Evolutionary conservation across 2,113 vertebrate species (phyloP).

Genomic region (Poecile atricapillus): DNA sequence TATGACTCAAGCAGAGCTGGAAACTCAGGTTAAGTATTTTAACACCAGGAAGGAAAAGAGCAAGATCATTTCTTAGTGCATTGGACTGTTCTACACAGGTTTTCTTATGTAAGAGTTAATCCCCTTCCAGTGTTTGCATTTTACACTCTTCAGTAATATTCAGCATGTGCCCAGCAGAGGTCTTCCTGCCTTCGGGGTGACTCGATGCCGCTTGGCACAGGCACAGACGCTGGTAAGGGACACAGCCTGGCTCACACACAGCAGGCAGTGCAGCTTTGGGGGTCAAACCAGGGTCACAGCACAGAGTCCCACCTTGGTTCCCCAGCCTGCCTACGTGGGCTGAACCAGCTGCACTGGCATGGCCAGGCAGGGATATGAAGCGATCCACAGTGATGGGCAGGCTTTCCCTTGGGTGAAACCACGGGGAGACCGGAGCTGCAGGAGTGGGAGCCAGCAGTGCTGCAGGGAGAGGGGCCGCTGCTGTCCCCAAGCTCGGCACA

Average conservation of each 20-base stretch:
- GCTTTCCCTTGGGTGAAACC: not conserved
- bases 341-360: not conserved
- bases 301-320: not conserved
- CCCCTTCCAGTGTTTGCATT: not conserved
- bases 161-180: not conserved
- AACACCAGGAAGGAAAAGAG: not conserved
- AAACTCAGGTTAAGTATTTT: not conserved
- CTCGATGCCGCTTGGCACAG: not conserved
- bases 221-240: not conserved
- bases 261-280: not conserved
- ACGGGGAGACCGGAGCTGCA: not conserved
- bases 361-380: not conserved
- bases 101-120: not conserved
- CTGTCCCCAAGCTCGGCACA: not conserved
- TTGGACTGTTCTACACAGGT: not conserved
- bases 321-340: fast-evolving
- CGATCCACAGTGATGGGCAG: not conserved
- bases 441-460: not conserved
- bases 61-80: not conserved
- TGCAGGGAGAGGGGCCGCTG: not conserved
- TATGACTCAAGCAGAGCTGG: not conserved
- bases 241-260: not conserved
- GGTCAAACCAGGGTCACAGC: not conserved
- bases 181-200: not conserved
- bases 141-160: not conserved